These are phyloP conservation scores for Rhabdomys dilectus DNA, from an alignment of 2,113 vertebrate genomes.

Conservation along the genomic window DNA sequence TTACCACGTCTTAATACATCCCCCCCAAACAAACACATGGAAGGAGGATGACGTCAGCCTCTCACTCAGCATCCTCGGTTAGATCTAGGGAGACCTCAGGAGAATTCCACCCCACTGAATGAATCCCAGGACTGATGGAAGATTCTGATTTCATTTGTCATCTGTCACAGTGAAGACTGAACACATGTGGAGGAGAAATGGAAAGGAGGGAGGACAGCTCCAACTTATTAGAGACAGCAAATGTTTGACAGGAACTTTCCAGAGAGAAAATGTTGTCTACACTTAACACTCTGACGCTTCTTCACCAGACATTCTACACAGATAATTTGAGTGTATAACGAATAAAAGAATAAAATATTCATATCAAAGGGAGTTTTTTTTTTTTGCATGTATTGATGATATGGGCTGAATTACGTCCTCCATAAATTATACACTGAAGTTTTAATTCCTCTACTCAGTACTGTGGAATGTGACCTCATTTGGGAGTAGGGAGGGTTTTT, in stretches of 20 bases:
- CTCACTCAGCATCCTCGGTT: background rate
- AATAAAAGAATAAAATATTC: conserved; percentile 17
- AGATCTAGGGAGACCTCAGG: background rate
- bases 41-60: background rate
- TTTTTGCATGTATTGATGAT: background rate
- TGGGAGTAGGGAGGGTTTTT: background rate
- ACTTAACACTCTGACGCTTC: background rate
- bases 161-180: background rate
- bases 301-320: background rate
- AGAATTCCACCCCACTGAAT: background rate
- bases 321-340: background rate
- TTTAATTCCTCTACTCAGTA: background rate
- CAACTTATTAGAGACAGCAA: background rate
- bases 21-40: background rate
- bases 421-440: background rate
- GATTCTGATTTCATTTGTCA: background rate
- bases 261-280: background rate
- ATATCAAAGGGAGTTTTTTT: background rate
- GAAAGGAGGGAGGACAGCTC: background rate
- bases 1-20: background rate
- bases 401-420: background rate
- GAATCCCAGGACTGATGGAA: background rate
- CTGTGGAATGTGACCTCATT: background rate
- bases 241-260: background rate
- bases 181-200: background rate